Conservation (phyloP, 2,113 vertebrate species). For the Sceloporus undulatus region DNA sequence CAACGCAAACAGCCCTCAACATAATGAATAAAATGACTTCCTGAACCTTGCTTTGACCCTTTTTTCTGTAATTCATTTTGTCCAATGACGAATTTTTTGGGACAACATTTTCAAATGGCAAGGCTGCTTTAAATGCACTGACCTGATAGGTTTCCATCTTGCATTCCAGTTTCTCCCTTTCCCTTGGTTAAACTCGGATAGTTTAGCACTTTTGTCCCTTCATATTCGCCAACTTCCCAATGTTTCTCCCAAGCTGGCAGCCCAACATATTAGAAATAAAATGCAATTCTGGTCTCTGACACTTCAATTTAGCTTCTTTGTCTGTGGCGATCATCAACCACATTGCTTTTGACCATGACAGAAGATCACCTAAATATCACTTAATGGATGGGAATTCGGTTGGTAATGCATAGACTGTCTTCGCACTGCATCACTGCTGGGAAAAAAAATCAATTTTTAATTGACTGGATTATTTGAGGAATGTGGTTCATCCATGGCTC, state of each 20-base stretch:
- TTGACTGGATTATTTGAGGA: slow-evolving; percentile 81
- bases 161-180: slow-evolving; percentile 57
- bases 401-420: slow-evolving; percentile 72
- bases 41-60: no score
- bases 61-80: no score
- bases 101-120: no score
- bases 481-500: slow-evolving; percentile 58
- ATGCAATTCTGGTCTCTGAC: slow-evolving; percentile 81
- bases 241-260: slow-evolving; percentile 78
- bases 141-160: slow-evolving; percentile 63
- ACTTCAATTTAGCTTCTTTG: slow-evolving; percentile 83
- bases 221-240: slow-evolving; percentile 69
- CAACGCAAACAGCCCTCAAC: no score
- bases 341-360: slow-evolving; percentile 76
- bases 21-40: no score
- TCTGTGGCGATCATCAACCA: slow-evolving; percentile 80
- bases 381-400: slow-evolving; percentile 76
- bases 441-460: slow-evolving; percentile 82
- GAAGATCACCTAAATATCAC: slow-evolving; percentile 84
- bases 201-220: slow-evolving; percentile 76
- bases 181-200: slow-evolving; percentile 60
- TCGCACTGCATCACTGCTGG: slow-evolving; percentile 74
- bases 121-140: slow-evolving; percentile 45
- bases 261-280: slow-evolving; percentile 85
- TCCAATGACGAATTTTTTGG: no score